Conservation (phyloP, 2,797 vertebrate species). For the Periparus ater region DNA sequence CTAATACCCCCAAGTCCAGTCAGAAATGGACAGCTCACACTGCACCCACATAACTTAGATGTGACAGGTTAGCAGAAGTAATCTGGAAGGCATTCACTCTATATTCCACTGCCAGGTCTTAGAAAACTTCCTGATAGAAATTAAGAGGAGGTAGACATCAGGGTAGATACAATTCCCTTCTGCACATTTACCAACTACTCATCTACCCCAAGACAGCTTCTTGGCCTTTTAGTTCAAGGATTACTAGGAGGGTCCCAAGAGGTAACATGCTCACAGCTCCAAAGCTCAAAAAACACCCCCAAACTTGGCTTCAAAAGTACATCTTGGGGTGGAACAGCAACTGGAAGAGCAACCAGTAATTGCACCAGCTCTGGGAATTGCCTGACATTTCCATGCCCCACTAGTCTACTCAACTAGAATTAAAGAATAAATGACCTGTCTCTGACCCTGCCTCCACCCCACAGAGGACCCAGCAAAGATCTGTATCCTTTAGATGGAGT, state of each 20-base stretch:
- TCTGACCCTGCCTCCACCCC: neutral
- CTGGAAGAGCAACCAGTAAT: neutral
- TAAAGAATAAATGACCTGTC: neutral
- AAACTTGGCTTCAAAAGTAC: neutral
- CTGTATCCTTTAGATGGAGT: neutral
- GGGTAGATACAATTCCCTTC: neutral
- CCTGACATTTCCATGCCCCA: neutral
- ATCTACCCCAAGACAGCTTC: neutral
- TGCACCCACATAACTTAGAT: neutral
- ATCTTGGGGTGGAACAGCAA: neutral
- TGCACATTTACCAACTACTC: neutral
- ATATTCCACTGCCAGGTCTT: neutral
- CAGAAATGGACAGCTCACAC: neutral
- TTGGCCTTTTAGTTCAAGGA: neutral
- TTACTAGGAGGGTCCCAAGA: neutral
- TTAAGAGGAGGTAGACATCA: neutral
- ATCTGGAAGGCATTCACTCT: neutral
- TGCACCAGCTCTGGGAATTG: neutral
- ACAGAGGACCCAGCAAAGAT: neutral
- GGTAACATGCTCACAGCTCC: neutral
- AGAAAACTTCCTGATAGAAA: neutral
- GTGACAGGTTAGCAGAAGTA: neutral
- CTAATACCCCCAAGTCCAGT: neutral
- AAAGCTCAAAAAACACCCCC: neutral
- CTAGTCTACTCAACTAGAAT: neutral